Conservation (phyloP, 2,113 vertebrate genomes). For the Clarias macrocephalus region DNA sequence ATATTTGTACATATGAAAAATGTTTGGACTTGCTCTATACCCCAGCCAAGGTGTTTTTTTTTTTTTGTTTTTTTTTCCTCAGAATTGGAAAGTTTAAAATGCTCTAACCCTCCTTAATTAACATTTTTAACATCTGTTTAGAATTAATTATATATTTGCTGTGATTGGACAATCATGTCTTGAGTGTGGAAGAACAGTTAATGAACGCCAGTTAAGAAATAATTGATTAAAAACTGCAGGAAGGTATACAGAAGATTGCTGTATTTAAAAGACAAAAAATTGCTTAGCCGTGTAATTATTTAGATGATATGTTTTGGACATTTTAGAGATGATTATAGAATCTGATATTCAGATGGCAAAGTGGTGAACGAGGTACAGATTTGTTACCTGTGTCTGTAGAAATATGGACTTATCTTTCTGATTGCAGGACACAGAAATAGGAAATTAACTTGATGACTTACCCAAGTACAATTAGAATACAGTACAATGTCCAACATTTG, state of each 20-base stretch:
- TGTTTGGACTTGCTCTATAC: conserved; percentile 41
- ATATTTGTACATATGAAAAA: conserved; percentile 39
- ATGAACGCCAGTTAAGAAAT: background rate
- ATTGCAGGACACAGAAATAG: background rate
- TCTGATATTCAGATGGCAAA: conserved; percentile 40
- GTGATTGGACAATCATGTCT: conserved; percentile 69
- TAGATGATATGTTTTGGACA: conserved; percentile 6
- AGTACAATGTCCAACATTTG: too few relatives aligned
- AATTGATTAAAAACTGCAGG: background rate
- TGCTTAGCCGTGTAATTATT: conserved; percentile 14
- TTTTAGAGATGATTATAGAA: background rate
- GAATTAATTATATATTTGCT: conserved; percentile 44
- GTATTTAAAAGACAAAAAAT: background rate
- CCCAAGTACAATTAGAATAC: background rate
- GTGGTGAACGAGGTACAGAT: background rate
- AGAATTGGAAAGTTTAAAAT: conserved; percentile 4
- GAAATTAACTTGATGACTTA: background rate
- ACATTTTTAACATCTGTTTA: conserved; percentile 41
- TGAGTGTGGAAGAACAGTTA: conserved; percentile 39
- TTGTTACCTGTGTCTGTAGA: background rate
- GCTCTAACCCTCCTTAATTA: conserved; percentile 25
- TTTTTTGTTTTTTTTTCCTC: background rate
- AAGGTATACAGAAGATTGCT: background rate
- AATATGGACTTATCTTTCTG: background rate
- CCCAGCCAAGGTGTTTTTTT: conserved; percentile 28